Evolutionary conservation across 2,113 vertebrate species (phyloP).

Genomic region (Phaetusa simplex): DNA sequence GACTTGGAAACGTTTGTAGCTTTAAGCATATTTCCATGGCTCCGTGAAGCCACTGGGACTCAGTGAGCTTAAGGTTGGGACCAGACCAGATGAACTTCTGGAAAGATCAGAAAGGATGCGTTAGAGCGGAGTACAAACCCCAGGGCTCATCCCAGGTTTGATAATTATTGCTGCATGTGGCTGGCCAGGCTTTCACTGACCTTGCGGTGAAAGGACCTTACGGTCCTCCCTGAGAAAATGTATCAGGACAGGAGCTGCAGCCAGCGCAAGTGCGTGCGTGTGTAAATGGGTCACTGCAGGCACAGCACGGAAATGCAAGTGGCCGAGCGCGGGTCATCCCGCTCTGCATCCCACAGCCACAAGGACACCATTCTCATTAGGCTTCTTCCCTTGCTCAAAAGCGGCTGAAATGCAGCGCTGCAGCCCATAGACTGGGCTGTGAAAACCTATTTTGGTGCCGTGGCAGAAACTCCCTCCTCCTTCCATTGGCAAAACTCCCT

Average conservation of each 20-base stretch:
- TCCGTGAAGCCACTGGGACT: background rate
- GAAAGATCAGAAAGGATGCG: background rate
- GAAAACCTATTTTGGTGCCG: background rate
- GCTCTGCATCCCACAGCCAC: fast-evolving
- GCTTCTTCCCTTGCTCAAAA: background rate
- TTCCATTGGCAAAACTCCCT: background rate
- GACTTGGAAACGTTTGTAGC: background rate
- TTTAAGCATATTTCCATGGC: background rate
- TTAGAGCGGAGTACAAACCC: background rate
- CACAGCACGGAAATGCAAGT: fast-evolving
- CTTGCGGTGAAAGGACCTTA: background rate
- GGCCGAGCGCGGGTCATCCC: fast-evolving
- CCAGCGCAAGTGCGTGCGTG: fast-evolving
- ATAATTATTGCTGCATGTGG: background rate
- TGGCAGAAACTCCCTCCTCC: background rate
- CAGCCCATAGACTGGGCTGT: background rate
- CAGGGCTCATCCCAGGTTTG: background rate
- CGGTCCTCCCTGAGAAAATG: fast-evolving
- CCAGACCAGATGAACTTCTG: background rate
- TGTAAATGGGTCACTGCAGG: background rate
- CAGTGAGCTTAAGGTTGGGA: background rate
- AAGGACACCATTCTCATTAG: fast-evolving
- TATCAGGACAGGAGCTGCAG: background rate
- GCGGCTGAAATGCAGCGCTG: background rate
- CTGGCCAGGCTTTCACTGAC: background rate